Conservation (phyloP, 2,797 vertebrate genomes). For the Pseudochirops corinnae region DNA sequence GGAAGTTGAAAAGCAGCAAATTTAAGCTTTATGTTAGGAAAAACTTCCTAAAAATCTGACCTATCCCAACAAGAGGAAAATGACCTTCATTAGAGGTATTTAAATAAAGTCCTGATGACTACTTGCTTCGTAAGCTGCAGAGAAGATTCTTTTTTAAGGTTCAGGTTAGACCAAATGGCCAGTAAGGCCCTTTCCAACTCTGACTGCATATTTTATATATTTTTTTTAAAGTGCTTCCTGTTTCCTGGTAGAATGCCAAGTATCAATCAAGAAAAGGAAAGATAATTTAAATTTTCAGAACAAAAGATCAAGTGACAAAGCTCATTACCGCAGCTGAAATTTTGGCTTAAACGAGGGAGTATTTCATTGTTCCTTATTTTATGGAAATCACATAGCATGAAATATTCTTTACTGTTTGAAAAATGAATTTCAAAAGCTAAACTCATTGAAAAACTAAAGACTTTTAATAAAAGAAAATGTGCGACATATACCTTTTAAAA, state of each 20-base stretch:
- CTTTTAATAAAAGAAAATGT: conserved; percentile 37
- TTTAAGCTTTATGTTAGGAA: neutral
- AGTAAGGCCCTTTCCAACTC: conserved; percentile 3
- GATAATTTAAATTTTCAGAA: conserved; percentile 32
- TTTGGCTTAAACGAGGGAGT: neutral
- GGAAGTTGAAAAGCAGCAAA: neutral
- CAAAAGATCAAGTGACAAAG: conserved; percentile 37
- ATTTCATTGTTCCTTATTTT: conserved; percentile 36
- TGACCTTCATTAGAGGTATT: neutral
- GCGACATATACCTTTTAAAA: conserved; percentile 26
- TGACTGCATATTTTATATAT: neutral
- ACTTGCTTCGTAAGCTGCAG: neutral
- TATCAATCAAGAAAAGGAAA: conserved; percentile 40
- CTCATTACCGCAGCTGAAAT: neutral
- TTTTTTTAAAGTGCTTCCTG: conserved; percentile 21
- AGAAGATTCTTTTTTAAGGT: neutral
- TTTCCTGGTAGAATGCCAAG: conserved; percentile 1
- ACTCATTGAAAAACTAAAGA: neutral
- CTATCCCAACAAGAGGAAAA: neutral
- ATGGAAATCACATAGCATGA: conserved; percentile 25
- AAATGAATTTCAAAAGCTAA: conserved; percentile 44
- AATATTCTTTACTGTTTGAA: conserved; percentile 37
- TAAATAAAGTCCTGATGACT: neutral
- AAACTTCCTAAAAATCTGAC: neutral
- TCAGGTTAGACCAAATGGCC: neutral